Base-by-base conservation (phyloP, 2,113 vertebrate species). In the Hymenochirus boettgeri region DNA sequence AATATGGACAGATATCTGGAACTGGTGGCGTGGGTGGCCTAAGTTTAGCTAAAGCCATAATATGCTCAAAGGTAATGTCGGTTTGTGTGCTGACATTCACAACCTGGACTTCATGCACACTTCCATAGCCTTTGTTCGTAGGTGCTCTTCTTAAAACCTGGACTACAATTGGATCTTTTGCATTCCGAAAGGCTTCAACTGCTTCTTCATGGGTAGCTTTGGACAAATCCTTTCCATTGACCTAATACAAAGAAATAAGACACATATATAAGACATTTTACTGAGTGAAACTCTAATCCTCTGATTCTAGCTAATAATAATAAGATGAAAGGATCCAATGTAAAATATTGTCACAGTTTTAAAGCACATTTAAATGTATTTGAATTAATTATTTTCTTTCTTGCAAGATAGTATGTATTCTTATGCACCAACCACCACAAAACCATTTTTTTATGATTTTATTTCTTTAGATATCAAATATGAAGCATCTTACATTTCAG, bases 41-140 rank as follows among this genome's bases (percentile, higher is more conserved):
- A 13, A 99, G 87, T 79, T 97, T 99, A 75, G 93, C 89, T 74
- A 98, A 78, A 70, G 94, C 93, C 93, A 96, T 92, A 76, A 99
- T 93, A 77, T 96, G 94, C 76, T 99, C 93, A 2, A 99, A 98
- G 52, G 94, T 97, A 83, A 99, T 96, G 83, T 99, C 95, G 0
- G 96, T 99, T 83, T 99, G 96, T 21, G 96, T 98, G 85, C 93
- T 92, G 74, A 91, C 94, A 22, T 98, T 88, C 79, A 85, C 85
- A 73, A 98, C 82, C 57, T 76, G 91, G 62, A 92, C 85, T 76
- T 94, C 94, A 58, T 91, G 91, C 77, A 77, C 72, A 18, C 77
- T 73, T 6, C 85, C 86, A 8, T 86, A 88, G 29, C 71, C 67
- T 76, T 86, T 89, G 67, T 82, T 79, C 25, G 89, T 47, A 3